Evolutionary conservation across 64 coral and sea anemone species (phyloP).

Genomic region (Trachythela sp.): DNA sequence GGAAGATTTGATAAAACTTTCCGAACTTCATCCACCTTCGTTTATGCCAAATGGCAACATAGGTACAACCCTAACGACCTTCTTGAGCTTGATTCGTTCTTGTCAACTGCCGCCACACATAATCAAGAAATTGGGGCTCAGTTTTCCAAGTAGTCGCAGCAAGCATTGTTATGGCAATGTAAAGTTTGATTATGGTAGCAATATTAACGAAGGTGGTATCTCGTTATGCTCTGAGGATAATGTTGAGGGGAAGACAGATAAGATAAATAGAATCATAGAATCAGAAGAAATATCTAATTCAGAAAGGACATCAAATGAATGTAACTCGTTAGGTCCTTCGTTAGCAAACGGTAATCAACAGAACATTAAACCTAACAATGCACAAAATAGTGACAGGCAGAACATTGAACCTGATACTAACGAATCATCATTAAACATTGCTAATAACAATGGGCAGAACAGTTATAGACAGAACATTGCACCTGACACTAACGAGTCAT

Average conservation of each 20-base stretch:
- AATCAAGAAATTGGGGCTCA: background rate
- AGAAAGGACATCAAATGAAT: background rate
- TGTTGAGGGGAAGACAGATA: background rate
- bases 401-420: too few relatives aligned
- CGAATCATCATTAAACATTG: too few relatives aligned
- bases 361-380: too few relatives aligned
- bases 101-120: background rate
- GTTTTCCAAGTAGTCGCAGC: background rate
- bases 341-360: too few relatives aligned
- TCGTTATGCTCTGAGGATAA: background rate
- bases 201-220: background rate
- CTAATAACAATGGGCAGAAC: too few relatives aligned
- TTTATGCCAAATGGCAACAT: slow-evolving; percentile 21
- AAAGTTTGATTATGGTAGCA: background rate
- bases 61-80: background rate
- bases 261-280: background rate
- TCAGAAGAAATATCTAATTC: background rate
- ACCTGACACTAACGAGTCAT: too few relatives aligned
- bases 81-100: background rate
- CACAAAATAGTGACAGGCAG: too few relatives aligned
- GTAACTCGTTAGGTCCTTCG: too few relatives aligned
- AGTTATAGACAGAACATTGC: too few relatives aligned
- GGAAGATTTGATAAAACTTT: slow-evolving; percentile 11
- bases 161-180: slow-evolving; percentile 17
- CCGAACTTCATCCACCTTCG: background rate